These are phyloP conservation scores for Menidia menidia DNA, from an alignment of 2,797 vertebrate genomes.

Conservation along the genomic window DNA sequence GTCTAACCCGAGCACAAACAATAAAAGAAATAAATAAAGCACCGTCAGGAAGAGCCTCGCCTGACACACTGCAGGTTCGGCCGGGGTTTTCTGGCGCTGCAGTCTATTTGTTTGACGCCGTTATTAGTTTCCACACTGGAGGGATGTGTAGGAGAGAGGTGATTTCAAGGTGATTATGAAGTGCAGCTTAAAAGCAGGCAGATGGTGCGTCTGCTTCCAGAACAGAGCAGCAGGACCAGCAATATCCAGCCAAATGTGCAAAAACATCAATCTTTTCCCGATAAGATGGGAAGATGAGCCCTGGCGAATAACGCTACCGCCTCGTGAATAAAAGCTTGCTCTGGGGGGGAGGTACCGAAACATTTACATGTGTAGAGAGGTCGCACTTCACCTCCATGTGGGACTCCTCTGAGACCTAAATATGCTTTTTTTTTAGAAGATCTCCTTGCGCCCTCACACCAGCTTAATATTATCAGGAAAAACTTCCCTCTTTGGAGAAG, in stretches of 20 bases:
- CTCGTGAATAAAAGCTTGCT: too few species aligned
- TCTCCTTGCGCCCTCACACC: too few species aligned
- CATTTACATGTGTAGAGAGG: not conserved
- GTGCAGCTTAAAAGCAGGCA: conserved; percentile 48
- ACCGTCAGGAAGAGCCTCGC: not conserved
- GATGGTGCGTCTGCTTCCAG: conserved; percentile 54
- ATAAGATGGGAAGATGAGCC: conserved; percentile 13
- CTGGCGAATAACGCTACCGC: not conserved
- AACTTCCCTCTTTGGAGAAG: too few species aligned
- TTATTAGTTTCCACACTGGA: conserved; percentile 23
- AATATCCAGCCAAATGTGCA: conserved; percentile 12
- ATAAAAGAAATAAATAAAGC: not conserved
- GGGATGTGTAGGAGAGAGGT: conserved; percentile 51
- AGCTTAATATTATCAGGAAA: too few species aligned
- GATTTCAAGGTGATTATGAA: conserved; percentile 52
- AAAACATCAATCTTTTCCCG: conserved; percentile 22
- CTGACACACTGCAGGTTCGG: not conserved
- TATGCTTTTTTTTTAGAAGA: conserved; percentile 10
- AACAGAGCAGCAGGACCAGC: conserved; percentile 24
- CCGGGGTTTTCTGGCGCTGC: conserved; percentile 6
- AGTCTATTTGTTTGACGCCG: conserved; percentile 15
- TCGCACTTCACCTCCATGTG: conserved; percentile 20
- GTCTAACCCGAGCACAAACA: too few species aligned
- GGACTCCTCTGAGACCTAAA: conserved; percentile 2
- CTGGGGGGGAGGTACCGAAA: too few species aligned